Evolutionary conservation across 2,888 invertebrate genomes (phyloP).

Genomic region (Ophion ventricosus): DNA sequence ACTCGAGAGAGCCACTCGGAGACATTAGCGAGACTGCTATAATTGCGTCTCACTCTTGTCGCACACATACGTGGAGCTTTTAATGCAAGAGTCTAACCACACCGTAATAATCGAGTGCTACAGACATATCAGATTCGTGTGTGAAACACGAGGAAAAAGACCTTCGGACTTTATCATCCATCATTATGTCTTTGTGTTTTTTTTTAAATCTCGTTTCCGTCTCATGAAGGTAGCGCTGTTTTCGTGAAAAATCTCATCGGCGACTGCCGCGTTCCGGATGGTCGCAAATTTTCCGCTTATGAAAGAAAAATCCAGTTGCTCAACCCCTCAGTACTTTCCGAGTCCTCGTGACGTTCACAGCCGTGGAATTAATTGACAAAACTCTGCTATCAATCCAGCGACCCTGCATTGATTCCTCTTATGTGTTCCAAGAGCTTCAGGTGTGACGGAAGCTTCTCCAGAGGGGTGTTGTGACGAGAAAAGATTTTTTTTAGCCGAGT

Average conservation of each 20-base stretch:
- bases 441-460: too few relatives aligned
- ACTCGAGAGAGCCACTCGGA: constrained; percentile 64
- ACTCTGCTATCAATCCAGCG: too few relatives aligned
- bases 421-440: too few relatives aligned
- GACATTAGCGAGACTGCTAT: constrained; percentile 66
- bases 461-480: too few relatives aligned
- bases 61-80: constrained; percentile 29
- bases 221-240: constrained; percentile 25
- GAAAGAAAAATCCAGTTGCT: neutral
- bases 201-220: neutral
- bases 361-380: too few relatives aligned
- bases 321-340: neutral
- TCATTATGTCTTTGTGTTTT: constrained; percentile 36
- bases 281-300: neutral
- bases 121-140: constrained; percentile 21
- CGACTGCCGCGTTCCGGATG: neutral
- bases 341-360: neutral
- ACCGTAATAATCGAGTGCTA: constrained; percentile 49
- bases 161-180: constrained; percentile 53
- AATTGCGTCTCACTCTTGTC: constrained; percentile 65
- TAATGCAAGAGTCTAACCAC: constrained; percentile 37
- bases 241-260: constrained; percentile 20
- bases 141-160: constrained; percentile 38
- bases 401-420: too few relatives aligned
- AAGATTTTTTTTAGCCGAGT: neutral